Percentiles rank a stretch among this genome's conserved stretches.
These are phyloP conservation scores for Drosophila saltans DNA, from an alignment of 1,140 invertebrate genomes.

Conservation along the genomic window DNA sequence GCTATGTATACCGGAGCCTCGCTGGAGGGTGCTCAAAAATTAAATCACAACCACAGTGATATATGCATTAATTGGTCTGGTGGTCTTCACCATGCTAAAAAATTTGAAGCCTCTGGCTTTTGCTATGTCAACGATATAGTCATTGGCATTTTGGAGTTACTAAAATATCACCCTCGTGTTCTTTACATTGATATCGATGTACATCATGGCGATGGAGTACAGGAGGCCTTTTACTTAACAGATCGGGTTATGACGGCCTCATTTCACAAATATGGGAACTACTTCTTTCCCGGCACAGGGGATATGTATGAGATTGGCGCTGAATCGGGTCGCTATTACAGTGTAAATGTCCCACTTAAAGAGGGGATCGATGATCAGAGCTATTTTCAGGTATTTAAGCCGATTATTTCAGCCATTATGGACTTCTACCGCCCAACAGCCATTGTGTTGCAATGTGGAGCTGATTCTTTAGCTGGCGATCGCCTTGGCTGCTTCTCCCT, in stretches of 20 bases:
- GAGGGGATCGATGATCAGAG: constrained; percentile 98
- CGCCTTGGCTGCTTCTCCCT: constrained; percentile 87
- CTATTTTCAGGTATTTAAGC: constrained; percentile 97
- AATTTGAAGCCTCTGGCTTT: constrained; percentile 96
- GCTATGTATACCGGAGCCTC: constrained; percentile 98
- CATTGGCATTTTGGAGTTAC: constrained; percentile 97
- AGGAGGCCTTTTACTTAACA: constrained; percentile 99
- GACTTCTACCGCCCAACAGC: constrained; percentile 98
- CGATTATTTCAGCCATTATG: constrained; percentile 96
- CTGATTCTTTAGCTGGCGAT: constrained; percentile 98
- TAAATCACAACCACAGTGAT: constrained; percentile 97
- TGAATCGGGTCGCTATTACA: constrained; percentile 96
- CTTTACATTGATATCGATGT: constrained; percentile 99
- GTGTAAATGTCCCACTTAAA: constrained; percentile 97
- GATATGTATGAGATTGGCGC: constrained; percentile 99
- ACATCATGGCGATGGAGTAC: constrained; percentile 99
- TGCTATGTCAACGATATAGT: constrained; percentile 95
- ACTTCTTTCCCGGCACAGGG: constrained; percentile 98
- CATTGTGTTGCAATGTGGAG: constrained; percentile 99
- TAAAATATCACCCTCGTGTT: constrained; percentile 97
- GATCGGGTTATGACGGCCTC: constrained; percentile 99
- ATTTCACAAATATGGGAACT: constrained; percentile 99
- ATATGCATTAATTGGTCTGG: constrained; percentile 99
- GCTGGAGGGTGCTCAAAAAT: constrained; percentile 95
- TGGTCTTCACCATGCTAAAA: constrained; percentile 99